Percentiles rank a stretch among this genome's conserved stretches.
Evolutionary conservation across 2,888 invertebrate genomes (phyloP).

Genomic region (Galerucella pusilla): DNA sequence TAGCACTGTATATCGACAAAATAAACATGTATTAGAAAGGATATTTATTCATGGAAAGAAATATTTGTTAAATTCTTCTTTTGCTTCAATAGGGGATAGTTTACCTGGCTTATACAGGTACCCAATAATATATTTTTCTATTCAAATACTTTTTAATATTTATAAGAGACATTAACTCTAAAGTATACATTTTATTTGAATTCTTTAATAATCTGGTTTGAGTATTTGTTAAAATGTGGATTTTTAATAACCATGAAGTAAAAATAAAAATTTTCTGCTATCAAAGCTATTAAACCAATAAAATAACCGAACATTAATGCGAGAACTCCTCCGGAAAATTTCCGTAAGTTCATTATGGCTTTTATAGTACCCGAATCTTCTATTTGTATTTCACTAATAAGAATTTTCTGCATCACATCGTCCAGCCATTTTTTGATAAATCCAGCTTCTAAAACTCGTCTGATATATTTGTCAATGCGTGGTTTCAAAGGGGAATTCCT

Average conservation of each 20-base stretch:
- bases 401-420: slow-evolving; percentile 75
- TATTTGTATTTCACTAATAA: slow-evolving; percentile 67
- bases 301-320: slow-evolving; percentile 78
- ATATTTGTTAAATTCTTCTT: too few relatives aligned
- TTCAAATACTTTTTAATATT: too few relatives aligned
- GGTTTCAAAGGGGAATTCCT: slow-evolving; percentile 84
- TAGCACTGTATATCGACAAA: too few relatives aligned
- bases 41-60: too few relatives aligned
- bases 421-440: slow-evolving; percentile 82
- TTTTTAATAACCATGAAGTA: slow-evolving; percentile 72
- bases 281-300: slow-evolving; percentile 69
- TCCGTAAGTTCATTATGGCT: slow-evolving; percentile 81
- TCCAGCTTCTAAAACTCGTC: slow-evolving; percentile 79
- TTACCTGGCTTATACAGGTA: too few relatives aligned
- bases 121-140: too few relatives aligned
- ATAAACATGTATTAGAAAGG: too few relatives aligned
- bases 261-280: slow-evolving; percentile 77
- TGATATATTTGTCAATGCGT: slow-evolving; percentile 74
- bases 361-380: slow-evolving; percentile 68
- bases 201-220: slow-evolving; percentile 52
- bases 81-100: too few relatives aligned
- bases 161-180: too few relatives aligned
- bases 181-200: slow-evolving; percentile 11
- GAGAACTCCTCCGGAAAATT: slow-evolving; percentile 81
- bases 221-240: slow-evolving; percentile 79